Evolutionary conservation across 2,113 vertebrate genomes (phyloP).

Genomic region (Tor tambroides): DNA sequence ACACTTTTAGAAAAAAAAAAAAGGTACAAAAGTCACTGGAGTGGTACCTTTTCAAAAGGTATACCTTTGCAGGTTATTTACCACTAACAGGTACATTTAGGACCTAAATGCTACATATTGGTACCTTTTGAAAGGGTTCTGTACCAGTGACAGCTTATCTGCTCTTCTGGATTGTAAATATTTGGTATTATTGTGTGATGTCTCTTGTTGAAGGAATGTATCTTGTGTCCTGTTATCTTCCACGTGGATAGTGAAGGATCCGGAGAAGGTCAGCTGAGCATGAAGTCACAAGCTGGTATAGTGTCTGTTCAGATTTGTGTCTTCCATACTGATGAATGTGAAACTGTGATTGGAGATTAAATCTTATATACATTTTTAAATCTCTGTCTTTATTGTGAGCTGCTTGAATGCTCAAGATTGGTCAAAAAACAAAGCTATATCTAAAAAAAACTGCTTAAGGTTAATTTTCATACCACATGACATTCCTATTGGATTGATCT

Average conservation of each 20-base stretch:
- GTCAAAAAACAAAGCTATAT: background rate
- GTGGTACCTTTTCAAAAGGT: no score
- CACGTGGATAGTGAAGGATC: conserved; percentile 15
- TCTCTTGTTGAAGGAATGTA: conserved; percentile 42
- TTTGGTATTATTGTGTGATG: background rate
- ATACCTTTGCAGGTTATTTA: no score
- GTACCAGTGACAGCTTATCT: background rate
- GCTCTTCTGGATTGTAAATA: background rate
- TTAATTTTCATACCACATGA: background rate
- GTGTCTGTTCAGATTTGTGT: background rate
- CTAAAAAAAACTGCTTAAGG: background rate
- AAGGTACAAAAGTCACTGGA: no score
- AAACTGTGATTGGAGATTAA: background rate
- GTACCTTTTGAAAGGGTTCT: no score
- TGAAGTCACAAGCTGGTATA: conserved; percentile 14
- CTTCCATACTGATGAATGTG: background rate
- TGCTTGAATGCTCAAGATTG: background rate
- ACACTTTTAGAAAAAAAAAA: background rate
- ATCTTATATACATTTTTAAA: background rate
- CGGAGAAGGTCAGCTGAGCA: background rate
- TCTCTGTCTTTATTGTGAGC: background rate
- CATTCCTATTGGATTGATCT: background rate
- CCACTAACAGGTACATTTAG: no score
- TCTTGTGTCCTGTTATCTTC: conserved; percentile 31
- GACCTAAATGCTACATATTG: no score